These are phyloP conservation scores for Microtus richardsoni DNA, from an alignment of 2,113 vertebrate species.

Conservation along the genomic window DNA sequence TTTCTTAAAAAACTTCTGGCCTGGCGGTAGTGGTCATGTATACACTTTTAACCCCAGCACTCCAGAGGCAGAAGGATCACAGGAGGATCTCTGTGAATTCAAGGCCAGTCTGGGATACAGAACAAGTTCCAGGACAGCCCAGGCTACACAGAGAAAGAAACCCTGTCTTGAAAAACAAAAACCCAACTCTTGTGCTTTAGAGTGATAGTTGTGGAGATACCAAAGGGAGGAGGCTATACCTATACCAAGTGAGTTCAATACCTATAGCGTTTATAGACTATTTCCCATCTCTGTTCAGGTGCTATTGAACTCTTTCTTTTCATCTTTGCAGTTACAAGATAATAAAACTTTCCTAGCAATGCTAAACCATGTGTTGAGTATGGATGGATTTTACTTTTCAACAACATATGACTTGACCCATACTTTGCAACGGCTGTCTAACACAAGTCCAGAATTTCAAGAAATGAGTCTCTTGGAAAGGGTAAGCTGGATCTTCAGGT, in stretches of 20 bases:
- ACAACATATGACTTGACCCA: constrained; percentile 96
- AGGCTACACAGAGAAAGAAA: not conserved
- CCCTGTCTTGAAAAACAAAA: not conserved
- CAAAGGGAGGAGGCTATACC: not conserved
- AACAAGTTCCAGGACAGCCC: not conserved
- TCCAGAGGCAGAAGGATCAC: not conserved
- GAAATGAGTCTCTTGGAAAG: constrained; percentile 97
- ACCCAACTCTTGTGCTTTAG: not conserved
- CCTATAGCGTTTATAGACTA: fast-evolving
- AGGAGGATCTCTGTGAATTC: not conserved
- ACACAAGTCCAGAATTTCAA: constrained; percentile 98
- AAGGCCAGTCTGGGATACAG: not conserved
- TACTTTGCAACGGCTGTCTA: constrained; percentile 94
- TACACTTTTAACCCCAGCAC: not conserved
- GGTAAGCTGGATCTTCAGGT: constrained; percentile 85
- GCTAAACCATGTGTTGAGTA: constrained; percentile 93
- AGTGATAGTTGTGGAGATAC: not conserved
- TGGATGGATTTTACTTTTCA: constrained; percentile 96
- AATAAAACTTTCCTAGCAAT: constrained; percentile 97
- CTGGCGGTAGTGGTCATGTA: not conserved
- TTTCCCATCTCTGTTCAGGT: not conserved
- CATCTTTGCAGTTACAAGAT: constrained; percentile 93
- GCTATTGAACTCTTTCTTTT: not conserved
- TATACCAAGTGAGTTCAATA: too few species aligned
- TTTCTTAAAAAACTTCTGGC: not conserved